These are phyloP conservation scores for Trichopoda pennipes DNA, from an alignment of 2,888 invertebrate genomes.

Conservation along the genomic window DNA sequence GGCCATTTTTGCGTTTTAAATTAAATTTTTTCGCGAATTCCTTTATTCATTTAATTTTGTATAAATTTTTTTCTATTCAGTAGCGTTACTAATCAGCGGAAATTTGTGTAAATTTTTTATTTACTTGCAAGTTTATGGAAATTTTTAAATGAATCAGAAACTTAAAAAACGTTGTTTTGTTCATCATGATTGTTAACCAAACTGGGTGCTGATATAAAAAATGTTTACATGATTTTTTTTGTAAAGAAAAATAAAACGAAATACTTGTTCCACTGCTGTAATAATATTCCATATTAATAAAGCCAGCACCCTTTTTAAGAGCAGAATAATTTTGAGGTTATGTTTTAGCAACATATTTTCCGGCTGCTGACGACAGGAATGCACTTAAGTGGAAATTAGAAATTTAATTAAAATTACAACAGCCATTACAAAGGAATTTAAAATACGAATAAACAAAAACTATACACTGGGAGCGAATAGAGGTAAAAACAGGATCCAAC, in stretches of 20 bases:
- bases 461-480: not conserved
- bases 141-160: constrained; percentile 22
- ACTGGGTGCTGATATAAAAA: constrained; percentile 47
- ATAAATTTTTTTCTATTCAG: not conserved
- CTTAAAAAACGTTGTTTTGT: constrained; percentile 20
- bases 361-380: constrained; percentile 44
- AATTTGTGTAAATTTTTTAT: constrained; percentile 70
- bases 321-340: constrained; percentile 66
- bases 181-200: constrained; percentile 44
- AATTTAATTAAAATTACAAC: constrained; percentile 71
- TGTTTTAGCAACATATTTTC: constrained; percentile 50
- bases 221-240: constrained; percentile 51
- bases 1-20: constrained; percentile 74
- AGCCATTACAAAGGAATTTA: constrained; percentile 2
- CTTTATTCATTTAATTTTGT: constrained; percentile 39
- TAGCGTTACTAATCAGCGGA: constrained; percentile 71
- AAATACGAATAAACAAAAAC: not conserved
- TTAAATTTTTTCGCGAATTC: constrained; percentile 70
- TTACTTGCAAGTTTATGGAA: constrained; percentile 48
- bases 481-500: no score
- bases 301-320: constrained; percentile 68
- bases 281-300: constrained; percentile 44
- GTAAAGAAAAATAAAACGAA: not conserved
- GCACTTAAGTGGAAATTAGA: constrained; percentile 70
- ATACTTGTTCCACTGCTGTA: constrained; percentile 24